These are phyloP conservation scores for Heptranchias perlo DNA, from an alignment of 2,113 vertebrate genomes.

Conservation along the genomic window DNA sequence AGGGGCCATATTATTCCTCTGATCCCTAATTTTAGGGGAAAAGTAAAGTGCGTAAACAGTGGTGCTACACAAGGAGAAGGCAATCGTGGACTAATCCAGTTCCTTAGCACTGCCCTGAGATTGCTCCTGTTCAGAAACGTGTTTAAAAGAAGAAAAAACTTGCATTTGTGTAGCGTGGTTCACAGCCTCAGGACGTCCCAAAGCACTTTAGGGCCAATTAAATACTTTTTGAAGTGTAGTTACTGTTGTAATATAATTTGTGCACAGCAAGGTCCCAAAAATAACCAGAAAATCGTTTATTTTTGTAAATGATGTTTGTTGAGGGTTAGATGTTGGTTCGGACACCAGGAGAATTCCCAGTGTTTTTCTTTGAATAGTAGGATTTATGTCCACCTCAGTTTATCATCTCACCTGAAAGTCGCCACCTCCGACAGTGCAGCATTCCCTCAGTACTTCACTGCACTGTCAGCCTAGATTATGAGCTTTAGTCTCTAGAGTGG, in stretches of 20 bases:
- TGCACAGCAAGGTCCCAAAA: background rate
- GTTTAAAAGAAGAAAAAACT: background rate
- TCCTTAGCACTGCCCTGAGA: background rate
- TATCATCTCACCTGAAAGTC: background rate
- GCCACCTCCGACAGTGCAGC: background rate
- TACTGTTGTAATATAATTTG: background rate
- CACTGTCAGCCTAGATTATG: background rate
- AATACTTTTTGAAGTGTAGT: background rate
- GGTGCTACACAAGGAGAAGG: background rate
- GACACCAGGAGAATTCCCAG: background rate
- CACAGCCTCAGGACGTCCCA: background rate
- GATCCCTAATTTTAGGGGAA: background rate
- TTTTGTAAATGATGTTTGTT: background rate
- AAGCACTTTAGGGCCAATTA: background rate
- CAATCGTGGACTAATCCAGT: background rate
- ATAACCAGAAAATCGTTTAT: background rate
- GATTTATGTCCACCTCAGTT: background rate
- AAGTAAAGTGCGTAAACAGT: background rate
- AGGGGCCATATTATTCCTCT: background rate
- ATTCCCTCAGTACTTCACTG: background rate
- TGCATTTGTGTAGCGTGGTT: background rate
- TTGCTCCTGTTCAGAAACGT: background rate
- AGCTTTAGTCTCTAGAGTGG: background rate
- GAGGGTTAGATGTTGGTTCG: background rate
- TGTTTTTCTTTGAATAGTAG: background rate